Percentiles rank a stretch among this genome's conserved stretches.
Evolutionary conservation across 2,888 invertebrate species (phyloP).

Genomic region (Scotopteryx bipunctaria): DNA sequence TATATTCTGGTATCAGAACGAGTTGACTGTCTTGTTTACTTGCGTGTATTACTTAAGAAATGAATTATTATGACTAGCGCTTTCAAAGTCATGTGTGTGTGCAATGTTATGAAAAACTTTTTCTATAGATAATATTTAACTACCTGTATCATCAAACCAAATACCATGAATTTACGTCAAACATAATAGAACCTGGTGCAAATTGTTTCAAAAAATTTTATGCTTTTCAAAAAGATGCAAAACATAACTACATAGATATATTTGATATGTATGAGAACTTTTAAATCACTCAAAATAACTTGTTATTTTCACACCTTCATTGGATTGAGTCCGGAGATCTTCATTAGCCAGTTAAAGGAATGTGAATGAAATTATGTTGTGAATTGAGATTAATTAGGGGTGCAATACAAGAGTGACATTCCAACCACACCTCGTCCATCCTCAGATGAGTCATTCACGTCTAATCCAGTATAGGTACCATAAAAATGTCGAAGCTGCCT

Average conservation of each 20-base stretch:
- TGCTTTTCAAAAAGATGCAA: no score
- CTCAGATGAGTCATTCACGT: slow-evolving; percentile 69
- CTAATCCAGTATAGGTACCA: slow-evolving; percentile 57
- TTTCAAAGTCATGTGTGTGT: no score
- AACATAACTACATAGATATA: no score
- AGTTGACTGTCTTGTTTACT: slow-evolving; percentile 24
- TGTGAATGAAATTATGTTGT: slow-evolving; percentile 22
- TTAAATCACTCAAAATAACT: not conserved
- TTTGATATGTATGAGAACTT: no score
- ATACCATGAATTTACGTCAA: no score
- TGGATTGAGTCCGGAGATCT: not conserved
- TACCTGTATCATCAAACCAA: no score
- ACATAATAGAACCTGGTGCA: no score
- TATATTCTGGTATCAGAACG: slow-evolving; percentile 26
- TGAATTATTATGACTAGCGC: slow-evolving; percentile 21
- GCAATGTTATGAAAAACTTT: no score
- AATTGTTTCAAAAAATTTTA: no score
- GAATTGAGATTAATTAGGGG: slow-evolving; percentile 37
- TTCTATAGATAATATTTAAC: no score
- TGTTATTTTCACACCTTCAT: not conserved
- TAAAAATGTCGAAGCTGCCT: slow-evolving; percentile 69
- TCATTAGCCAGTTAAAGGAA: slow-evolving; percentile 6
- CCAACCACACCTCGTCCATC: slow-evolving; percentile 55
- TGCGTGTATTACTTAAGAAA: slow-evolving; percentile 13
- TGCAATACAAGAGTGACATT: slow-evolving; percentile 45